Percentiles rank a stretch among this genome's conserved stretches.
phyloP scores from a whole-genome alignment of 2,113 vertebrate species.

The Alaudala cheleensis region DNA sequence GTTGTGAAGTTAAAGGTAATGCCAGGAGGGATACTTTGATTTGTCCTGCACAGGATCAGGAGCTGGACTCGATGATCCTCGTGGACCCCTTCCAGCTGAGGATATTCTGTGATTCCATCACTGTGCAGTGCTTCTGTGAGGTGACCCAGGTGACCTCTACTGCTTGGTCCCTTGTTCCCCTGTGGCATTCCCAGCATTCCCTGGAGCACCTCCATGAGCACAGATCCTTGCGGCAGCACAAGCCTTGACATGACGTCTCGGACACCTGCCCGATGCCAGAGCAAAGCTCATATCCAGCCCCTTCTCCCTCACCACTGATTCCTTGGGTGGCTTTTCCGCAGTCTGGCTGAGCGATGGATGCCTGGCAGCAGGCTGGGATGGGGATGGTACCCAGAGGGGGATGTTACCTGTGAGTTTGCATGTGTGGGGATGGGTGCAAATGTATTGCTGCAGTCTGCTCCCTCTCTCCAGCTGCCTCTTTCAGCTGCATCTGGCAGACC shows the following conservation, averaged over 20 bases:
- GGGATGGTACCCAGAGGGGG: not conserved
- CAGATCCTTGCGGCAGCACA: not conserved
- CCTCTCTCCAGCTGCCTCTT: not conserved
- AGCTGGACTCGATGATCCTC: not conserved
- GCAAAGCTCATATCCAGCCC: not conserved
- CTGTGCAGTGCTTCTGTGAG: not conserved
- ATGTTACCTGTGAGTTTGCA: not conserved
- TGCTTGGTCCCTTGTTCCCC: not conserved
- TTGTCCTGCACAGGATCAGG: not conserved
- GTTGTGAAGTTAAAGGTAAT: not conserved
- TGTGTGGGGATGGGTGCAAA: not conserved
- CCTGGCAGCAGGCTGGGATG: accelerated
- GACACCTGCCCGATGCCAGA: not conserved
- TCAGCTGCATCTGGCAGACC: not conserved
- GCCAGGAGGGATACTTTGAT: not conserved
- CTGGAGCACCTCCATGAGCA: accelerated
- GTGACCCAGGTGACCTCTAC: not conserved
- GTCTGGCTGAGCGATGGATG: accelerated
- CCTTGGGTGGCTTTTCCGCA: accelerated
- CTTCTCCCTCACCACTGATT: not conserved
- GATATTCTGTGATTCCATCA: not conserved
- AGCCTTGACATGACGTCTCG: accelerated
- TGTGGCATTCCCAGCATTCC: accelerated
- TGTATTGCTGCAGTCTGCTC: not conserved
- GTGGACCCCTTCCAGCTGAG: not conserved